Percentiles rank a stretch among this genome's conserved stretches.
These are phyloP conservation scores for Oasisia sp. DNA, from an alignment of 2,888 invertebrate genomes.

Conservation along the genomic window DNA sequence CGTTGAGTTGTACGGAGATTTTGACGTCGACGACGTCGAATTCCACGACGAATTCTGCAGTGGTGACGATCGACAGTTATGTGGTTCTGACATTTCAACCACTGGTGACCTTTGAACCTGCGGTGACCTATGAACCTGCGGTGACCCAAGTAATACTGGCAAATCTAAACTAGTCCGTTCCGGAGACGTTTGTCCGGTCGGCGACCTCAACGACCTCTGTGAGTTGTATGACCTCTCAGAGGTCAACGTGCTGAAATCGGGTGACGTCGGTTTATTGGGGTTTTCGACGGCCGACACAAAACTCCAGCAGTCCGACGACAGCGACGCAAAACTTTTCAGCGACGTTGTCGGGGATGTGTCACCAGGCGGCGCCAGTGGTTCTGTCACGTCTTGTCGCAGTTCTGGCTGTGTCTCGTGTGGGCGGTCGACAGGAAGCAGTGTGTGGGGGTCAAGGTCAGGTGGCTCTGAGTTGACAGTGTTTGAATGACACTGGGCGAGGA, in stretches of 20 bases:
- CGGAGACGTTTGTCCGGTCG: neutral
- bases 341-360: neutral
- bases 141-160: neutral
- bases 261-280: neutral
- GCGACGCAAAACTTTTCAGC: neutral
- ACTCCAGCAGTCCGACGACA: constrained; percentile 2
- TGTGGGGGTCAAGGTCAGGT: neutral
- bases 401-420: neutral
- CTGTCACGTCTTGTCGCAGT: neutral
- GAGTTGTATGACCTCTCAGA: neutral
- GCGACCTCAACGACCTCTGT: neutral
- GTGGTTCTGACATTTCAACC: neutral
- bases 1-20: neutral
- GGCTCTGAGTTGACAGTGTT: neutral
- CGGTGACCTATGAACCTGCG: neutral
- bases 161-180: constrained; percentile 5
- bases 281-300: neutral
- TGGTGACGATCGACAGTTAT: neutral
- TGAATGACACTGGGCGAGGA: neutral
- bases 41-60: neutral
- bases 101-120: neutral
- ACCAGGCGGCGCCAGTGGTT: neutral
- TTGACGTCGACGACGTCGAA: neutral
- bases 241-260: neutral
- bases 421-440: neutral